Conservation (phyloP, 2,113 vertebrate species). For the Hepsetus odoe region DNA sequence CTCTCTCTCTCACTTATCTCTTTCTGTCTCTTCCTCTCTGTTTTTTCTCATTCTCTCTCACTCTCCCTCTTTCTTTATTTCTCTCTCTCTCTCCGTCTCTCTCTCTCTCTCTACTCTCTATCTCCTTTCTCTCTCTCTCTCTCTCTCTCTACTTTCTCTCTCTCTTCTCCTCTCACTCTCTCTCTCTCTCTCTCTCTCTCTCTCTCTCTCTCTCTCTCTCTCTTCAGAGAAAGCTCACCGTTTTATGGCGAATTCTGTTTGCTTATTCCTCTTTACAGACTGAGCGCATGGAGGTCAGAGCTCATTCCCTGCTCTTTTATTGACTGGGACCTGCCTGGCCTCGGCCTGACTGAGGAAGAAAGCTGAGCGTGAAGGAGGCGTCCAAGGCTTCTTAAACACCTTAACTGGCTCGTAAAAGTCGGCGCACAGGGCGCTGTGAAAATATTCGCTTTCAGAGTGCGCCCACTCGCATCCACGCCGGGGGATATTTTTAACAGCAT, state of each 20-base stretch:
- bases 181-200: conserved; percentile 1
- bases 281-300: conserved; percentile 42
- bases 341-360: conserved; percentile 43
- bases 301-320: conserved; percentile 32
- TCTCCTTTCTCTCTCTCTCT: neutral
- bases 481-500: conserved; percentile 45
- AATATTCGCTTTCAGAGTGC: conserved; percentile 44
- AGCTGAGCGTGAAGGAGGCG: conserved; percentile 37
- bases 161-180: conserved; percentile 10
- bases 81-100: neutral
- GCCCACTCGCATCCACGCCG: conserved; percentile 9
- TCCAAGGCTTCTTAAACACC: conserved; percentile 44
- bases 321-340: neutral
- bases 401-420: conserved; percentile 46
- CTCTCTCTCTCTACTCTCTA: conserved; percentile 15
- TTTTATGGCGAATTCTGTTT: conserved; percentile 30
- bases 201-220: conserved; percentile 8
- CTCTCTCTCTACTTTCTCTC: neutral
- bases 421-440: conserved; percentile 39
- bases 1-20: too few relatives aligned
- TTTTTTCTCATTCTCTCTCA: too few relatives aligned
- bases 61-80: neutral
- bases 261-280: conserved; percentile 52
- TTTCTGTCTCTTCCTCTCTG: too few relatives aligned
- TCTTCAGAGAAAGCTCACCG: conserved; percentile 32